Evolutionary conservation across 2,888 invertebrate genomes (phyloP).

Genomic region (Trichopoda pennipes): DNA sequence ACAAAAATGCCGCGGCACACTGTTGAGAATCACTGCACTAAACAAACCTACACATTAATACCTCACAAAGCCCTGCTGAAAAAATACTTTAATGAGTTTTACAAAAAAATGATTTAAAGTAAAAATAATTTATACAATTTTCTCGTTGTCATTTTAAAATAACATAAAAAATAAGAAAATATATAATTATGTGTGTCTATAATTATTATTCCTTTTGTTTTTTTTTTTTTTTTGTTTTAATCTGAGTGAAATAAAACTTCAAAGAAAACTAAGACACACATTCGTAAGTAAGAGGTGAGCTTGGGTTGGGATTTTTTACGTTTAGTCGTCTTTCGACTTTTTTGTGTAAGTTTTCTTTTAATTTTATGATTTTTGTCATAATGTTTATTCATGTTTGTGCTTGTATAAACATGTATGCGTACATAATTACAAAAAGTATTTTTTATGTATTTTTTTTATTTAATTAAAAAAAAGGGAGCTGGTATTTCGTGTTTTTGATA

Average conservation of each 20-base stretch:
- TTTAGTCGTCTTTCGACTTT: conserved; percentile 5
- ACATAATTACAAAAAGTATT: conserved; percentile 30
- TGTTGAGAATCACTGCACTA: no score
- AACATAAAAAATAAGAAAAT: background rate
- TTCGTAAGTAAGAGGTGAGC: no score
- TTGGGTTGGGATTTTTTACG: conserved; percentile 18
- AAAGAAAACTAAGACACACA: conserved; percentile 26
- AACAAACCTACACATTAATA: background rate
- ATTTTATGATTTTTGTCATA: background rate
- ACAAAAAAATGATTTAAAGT: conserved; percentile 12
- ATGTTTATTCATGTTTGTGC: conserved; percentile 23
- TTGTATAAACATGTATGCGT: conserved; percentile 15
- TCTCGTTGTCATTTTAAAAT: conserved; percentile 32
- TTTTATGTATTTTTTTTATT: background rate
- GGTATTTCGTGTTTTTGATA: conserved; percentile 30
- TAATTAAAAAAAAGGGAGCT: conserved; percentile 45
- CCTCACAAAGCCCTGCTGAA: conserved; percentile 1
- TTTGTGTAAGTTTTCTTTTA: conserved; percentile 30
- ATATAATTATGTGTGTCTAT: conserved; percentile 14
- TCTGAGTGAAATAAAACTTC: conserved; percentile 8
- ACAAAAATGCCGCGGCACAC: no score
- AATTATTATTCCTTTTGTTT: conserved; percentile 27
- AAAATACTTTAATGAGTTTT: conserved; percentile 9
- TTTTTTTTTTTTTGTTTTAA: background rate
- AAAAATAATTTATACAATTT: conserved; percentile 16